Percentiles rank a stretch among this genome's conserved stretches.
Evolutionary conservation across 2,797 vertebrate genomes (phyloP).

Genomic region (Streptopelia turtur): DNA sequence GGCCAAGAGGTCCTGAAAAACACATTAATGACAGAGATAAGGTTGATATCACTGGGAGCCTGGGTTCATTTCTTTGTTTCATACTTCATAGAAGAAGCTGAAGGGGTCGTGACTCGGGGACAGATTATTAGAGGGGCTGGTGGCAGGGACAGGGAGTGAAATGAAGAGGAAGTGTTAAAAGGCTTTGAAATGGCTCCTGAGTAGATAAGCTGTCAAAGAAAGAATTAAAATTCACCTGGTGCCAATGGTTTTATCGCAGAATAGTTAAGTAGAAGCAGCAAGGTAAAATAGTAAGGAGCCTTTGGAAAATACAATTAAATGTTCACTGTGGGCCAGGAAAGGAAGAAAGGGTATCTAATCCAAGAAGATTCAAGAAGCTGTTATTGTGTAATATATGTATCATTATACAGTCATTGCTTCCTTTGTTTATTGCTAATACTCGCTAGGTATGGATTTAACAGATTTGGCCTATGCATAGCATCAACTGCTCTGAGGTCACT

Average conservation of each 20-base stretch:
- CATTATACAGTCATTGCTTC: not conserved
- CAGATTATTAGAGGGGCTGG: not conserved
- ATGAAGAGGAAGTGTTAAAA: not conserved
- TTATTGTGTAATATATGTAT: no score
- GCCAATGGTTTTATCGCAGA: not conserved
- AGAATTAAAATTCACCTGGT: slow-evolving; percentile 32
- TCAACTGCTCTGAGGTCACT: not conserved
- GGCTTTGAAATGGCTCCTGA: not conserved
- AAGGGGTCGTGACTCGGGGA: not conserved
- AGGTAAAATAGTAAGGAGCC: not conserved
- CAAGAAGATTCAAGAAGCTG: not conserved
- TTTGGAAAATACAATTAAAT: not conserved
- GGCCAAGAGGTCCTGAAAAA: not conserved
- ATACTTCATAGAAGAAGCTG: not conserved
- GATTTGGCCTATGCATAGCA: not conserved
- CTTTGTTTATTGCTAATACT: not conserved
- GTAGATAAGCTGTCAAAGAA: not conserved
- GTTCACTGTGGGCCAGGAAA: not conserved
- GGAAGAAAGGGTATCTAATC: not conserved
- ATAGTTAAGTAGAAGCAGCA: not conserved
- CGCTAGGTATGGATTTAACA: not conserved
- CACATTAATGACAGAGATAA: not conserved
- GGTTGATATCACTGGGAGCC: not conserved
- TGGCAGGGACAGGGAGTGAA: not conserved
- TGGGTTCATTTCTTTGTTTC: not conserved